Evolutionary conservation across 2,113 vertebrate species (phyloP), one percentile per base, ranked within the genome.

Genomic region (Microcebus jonahi): DNA sequence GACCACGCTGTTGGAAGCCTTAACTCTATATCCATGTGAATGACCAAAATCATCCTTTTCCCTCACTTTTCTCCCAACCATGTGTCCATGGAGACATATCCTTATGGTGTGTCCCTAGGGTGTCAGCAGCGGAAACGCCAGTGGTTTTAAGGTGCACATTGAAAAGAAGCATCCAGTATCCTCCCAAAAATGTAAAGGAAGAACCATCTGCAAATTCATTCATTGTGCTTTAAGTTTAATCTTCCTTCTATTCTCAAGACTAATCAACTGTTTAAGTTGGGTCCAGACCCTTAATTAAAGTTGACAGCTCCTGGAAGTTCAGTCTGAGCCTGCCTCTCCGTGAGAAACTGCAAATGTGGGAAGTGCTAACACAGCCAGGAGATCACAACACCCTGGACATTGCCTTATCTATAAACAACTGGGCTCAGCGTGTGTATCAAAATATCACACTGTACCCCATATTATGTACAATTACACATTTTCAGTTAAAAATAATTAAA

Each of bases 231-330:
- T 71, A 53, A 53, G 63, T 93, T 91, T 93, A 87, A 95, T 94
- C 93, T 90, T 77, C 71, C 93, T 90, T 77, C 71, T 50, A 25
- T 67, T 97, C 88, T 94, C 67, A 86, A 92, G 71, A 94, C 45
- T 95, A 91, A 90, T 97, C 89, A 95, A 71, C 86, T 88, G 76
- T 70, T 94, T 91, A 80, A 88, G 67, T 83, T 95, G 67, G n/a
- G 79, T 79, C 77, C 87, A 79, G 86, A 93, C 55, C 79, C 79
- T 96, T 92, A 93, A 91, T 95, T 93, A 93, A 93, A 93, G 77
- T 90, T 81, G 82, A 65, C 96, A 91, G 82, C 45, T 34, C 95
- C 88, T 63, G 53, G 34, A 85, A 88, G 86, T 88, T 92, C 39
- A 59, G 63, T 87, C 82, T 17, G 36, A 95, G 86, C 77, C 86